Base-by-base conservation (phyloP, 2,113 vertebrate genomes). In the Ceuthmochares aereus region DNA sequence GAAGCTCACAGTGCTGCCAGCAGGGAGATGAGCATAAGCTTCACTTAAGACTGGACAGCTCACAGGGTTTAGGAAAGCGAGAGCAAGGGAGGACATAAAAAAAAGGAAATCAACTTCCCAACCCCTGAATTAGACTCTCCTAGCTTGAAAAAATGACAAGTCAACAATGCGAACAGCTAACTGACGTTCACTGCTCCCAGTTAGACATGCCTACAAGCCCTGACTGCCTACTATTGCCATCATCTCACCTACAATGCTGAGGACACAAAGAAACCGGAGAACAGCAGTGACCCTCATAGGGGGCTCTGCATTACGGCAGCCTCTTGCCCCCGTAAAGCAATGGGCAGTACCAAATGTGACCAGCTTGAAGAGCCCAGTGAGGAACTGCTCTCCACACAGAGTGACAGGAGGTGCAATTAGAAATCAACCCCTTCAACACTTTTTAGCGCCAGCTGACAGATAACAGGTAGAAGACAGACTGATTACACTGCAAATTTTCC, bases 341-440 rank as follows among this genome's bases (percentile, higher is more conserved):
- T 0, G 3, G 43, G 32, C 20, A 10, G 20, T 25, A 63, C 45
- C 56, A n/a, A n/a, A n/a, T 1, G 2, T 0, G 6, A 70, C 22
- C 20, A 26, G 17, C 21, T 12, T 32, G n/a, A 14, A 26, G 10
- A 55, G 40, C 12, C 45, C 52, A 18, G 29, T 10, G 11, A 54
- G 32, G 32, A 67, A 27, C 51, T 11, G 49, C 45, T 67, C 45
- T 30, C 30, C 59, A 17, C 27, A 7, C 22, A 45, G 43, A 7
- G 43, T 45, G 43, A 45, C 43, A 45, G 3, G 6, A 58, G 23
- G 14, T 62, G 26, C 32, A 32, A 10, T 42, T 29, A 15, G 49
- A 21, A 37, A 37, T 34, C 58, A n/a, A 6, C 20, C 32, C 27
- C 56, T 68, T 43, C 0, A 4, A 66, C 27, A 2, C 20, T 27